These are phyloP conservation scores for Natrix natrix DNA, from an alignment of 2,797 vertebrate genomes.

Conservation along the genomic window DNA sequence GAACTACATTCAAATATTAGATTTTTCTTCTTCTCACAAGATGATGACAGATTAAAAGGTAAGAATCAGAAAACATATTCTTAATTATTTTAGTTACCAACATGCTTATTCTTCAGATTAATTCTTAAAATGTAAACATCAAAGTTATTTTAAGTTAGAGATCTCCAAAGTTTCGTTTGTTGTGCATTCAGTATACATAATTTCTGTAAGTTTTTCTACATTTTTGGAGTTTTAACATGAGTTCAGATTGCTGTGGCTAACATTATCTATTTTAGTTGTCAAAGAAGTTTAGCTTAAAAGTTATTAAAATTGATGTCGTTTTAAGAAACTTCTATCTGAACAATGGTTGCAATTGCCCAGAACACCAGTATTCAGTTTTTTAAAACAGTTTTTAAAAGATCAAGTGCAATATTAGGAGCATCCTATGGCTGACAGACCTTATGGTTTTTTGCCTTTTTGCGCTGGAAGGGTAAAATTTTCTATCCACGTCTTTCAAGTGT, in stretches of 20 bases:
- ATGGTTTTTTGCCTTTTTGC: background rate
- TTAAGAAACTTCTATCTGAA: background rate
- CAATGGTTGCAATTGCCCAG: background rate
- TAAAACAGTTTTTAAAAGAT: background rate
- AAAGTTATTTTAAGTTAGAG: background rate
- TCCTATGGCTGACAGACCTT: background rate
- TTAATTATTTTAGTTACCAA: background rate
- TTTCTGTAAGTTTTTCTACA: background rate
- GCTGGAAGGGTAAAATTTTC: background rate
- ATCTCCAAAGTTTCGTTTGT: background rate
- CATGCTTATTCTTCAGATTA: background rate
- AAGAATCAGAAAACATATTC: background rate
- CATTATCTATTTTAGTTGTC: background rate
- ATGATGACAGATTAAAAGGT: constrained; percentile 79
- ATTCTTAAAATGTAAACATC: background rate
- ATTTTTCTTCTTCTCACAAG: constrained; percentile 84
- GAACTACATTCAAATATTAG: constrained; percentile 53
- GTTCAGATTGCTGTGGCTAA: background rate
- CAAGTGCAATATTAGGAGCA: background rate
- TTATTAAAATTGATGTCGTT: background rate
- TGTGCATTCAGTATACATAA: background rate
- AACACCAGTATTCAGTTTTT: background rate
- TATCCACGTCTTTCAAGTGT: background rate
- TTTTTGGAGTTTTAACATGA: background rate
- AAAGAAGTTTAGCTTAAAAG: background rate